A percentile compares a stretch with the other conserved stretches of the same genome.
Conservation (phyloP, 2,888 invertebrate genomes). For the Drosophila flavopinicola region DNA sequence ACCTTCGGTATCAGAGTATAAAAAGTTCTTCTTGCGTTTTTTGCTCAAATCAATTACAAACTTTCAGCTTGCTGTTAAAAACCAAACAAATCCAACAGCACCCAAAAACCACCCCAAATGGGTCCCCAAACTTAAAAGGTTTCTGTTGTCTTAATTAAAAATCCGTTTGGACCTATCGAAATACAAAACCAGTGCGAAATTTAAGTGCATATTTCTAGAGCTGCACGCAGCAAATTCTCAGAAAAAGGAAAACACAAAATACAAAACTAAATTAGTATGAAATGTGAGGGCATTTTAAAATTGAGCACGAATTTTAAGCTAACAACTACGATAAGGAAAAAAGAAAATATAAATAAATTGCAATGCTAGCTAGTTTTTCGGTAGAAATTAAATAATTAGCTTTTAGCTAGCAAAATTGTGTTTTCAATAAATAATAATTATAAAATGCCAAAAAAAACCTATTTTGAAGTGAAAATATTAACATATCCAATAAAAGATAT, state of each 20-base stretch:
- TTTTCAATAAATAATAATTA: too few species aligned
- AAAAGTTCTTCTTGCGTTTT: conserved; percentile 60
- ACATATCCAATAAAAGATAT: too few species aligned
- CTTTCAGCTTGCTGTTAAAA: conserved; percentile 63
- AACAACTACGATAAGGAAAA: not conserved
- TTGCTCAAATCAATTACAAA: conserved; percentile 79
- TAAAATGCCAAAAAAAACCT: too few species aligned
- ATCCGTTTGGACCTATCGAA: conserved; percentile 43
- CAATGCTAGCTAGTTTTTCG: not conserved
- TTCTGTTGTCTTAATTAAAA: conserved; percentile 78
- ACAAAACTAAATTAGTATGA: conserved; percentile 12
- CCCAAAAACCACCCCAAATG: conserved; percentile 12
- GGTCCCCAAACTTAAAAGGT: conserved; percentile 62
- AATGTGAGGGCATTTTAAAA: conserved; percentile 4
- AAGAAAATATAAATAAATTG: not conserved
- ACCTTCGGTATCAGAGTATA: too few species aligned
- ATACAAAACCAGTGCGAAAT: conserved; percentile 43
- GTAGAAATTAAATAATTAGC: too few species aligned
- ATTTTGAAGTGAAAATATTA: too few species aligned
- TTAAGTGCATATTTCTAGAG: conserved; percentile 18
- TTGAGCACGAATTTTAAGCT: not conserved
- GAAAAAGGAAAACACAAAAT: not conserved
- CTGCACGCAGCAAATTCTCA: not conserved
- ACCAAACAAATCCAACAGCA: conserved; percentile 48
- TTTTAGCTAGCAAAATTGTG: too few species aligned